Percentiles rank a stretch among this genome's conserved stretches.
Evolutionary conservation across 2,888 invertebrate species (phyloP).

Genomic region (Serrognathus titanus): DNA sequence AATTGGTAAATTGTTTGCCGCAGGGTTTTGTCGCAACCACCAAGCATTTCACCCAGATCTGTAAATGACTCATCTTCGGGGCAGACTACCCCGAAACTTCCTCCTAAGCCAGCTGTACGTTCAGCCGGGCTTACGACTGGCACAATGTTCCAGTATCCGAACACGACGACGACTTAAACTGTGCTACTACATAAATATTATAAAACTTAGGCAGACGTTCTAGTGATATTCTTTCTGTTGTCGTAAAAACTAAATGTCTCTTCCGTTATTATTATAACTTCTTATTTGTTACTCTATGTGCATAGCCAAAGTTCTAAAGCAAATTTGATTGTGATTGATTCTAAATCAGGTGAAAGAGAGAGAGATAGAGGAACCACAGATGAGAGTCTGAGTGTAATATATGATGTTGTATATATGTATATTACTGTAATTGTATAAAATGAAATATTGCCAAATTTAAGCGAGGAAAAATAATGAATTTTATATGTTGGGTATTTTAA

Average conservation of each 20-base stretch:
- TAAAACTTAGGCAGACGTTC: neutral
- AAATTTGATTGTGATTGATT: no score
- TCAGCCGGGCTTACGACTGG: constrained; percentile 43
- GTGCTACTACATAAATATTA: neutral
- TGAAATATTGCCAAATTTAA: constrained; percentile 1
- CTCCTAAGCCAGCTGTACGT: constrained; percentile 53
- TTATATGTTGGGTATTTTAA: neutral
- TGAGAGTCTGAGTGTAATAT: constrained; percentile 5
- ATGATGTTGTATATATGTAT: constrained; percentile 13
- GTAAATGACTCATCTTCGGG: constrained; percentile 38
- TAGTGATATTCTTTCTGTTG: no score
- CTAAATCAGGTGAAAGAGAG: neutral
- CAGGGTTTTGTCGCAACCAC: constrained; percentile 33
- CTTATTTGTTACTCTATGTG: no score
- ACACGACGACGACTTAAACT: constrained; percentile 53
- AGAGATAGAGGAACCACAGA: neutral
- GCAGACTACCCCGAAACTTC: constrained; percentile 55
- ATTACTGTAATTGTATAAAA: constrained; percentile 5
- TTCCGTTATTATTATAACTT: no score
- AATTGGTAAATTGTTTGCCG: constrained; percentile 3
- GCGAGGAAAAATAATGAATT: neutral
- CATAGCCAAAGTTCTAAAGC: no score
- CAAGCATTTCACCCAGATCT: constrained; percentile 47
- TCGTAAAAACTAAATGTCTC: no score
- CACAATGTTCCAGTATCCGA: constrained; percentile 60